These are phyloP conservation scores for Trichomycterus rosablanca DNA, from an alignment of 2,113 vertebrate species.

Conservation along the genomic window DNA sequence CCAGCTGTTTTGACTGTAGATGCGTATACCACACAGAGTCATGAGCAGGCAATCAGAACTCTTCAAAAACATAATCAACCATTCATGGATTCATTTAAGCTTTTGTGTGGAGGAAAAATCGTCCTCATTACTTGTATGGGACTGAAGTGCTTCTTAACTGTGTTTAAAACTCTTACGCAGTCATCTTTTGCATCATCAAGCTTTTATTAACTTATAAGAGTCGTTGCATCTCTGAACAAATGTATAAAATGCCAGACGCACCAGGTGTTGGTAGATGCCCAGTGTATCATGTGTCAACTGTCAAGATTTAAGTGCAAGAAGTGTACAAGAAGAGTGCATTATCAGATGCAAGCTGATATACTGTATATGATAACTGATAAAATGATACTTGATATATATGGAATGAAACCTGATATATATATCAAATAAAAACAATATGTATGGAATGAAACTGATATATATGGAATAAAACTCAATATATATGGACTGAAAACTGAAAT, in stretches of 20 bases:
- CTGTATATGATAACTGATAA: too few relatives aligned
- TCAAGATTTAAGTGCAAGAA: too few relatives aligned
- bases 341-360: too few relatives aligned
- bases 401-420: too few relatives aligned
- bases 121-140: background rate
- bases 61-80: constrained; percentile 11
- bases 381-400: too few relatives aligned
- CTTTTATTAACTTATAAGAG: background rate
- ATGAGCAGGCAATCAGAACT: constrained; percentile 16
- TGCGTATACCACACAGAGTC: constrained; percentile 13
- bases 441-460: too few relatives aligned
- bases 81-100: constrained; percentile 17
- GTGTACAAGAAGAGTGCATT: too few relatives aligned
- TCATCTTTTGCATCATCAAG: constrained; percentile 2
- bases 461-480: too few relatives aligned
- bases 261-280: constrained; percentile 6
- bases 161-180: background rate
- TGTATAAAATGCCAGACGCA: background rate
- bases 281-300: background rate
- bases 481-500: too few relatives aligned
- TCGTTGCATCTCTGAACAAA: constrained; percentile 2
- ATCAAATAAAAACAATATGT: too few relatives aligned
- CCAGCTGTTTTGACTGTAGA: constrained; percentile 34
- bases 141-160: constrained; percentile 17
- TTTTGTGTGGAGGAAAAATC: constrained; percentile 19